Conservation (phyloP, 2,113 vertebrate genomes). For the Coturnix japonica region DNA sequence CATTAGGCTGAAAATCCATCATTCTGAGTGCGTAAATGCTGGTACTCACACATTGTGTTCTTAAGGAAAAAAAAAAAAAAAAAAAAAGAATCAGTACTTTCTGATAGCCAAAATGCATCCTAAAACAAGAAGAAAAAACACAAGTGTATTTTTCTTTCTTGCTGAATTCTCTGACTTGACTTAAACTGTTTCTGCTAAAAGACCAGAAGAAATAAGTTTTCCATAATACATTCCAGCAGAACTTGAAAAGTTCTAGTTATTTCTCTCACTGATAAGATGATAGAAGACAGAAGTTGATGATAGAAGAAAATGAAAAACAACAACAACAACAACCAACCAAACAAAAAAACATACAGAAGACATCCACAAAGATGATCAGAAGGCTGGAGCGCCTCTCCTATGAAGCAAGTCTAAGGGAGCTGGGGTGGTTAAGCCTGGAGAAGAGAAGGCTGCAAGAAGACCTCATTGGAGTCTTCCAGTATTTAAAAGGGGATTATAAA, state of each 20-base stretch:
- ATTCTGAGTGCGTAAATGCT: background rate
- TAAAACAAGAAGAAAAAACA: background rate
- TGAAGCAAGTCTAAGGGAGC: too few relatives aligned
- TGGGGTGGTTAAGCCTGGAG: too few relatives aligned
- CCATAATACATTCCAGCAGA: background rate
- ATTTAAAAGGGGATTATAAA: too few relatives aligned
- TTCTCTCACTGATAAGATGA: slow-evolving; percentile 5
- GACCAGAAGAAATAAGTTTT: background rate
- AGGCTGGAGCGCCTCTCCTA: too few relatives aligned
- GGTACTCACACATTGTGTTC: background rate
- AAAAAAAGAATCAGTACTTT: background rate
- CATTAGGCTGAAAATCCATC: slow-evolving; percentile 10
- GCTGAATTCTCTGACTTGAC: background rate
- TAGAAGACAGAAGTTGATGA: too few relatives aligned
- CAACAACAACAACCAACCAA: too few relatives aligned
- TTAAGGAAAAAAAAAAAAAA: background rate
- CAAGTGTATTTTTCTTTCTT: background rate
- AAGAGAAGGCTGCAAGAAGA: too few relatives aligned
- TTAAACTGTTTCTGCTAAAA: background rate
- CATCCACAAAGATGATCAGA: too few relatives aligned
- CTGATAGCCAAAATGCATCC: background rate
- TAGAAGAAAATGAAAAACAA: slow-evolving; percentile 31
- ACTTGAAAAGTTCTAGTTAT: slow-evolving; percentile 6
- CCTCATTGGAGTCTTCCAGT: too few relatives aligned
- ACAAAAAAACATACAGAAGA: slow-evolving; percentile 6